Evolutionary conservation across 2,888 invertebrate genomes (phyloP).

Genomic region (Drosophila multiciliata): DNA sequence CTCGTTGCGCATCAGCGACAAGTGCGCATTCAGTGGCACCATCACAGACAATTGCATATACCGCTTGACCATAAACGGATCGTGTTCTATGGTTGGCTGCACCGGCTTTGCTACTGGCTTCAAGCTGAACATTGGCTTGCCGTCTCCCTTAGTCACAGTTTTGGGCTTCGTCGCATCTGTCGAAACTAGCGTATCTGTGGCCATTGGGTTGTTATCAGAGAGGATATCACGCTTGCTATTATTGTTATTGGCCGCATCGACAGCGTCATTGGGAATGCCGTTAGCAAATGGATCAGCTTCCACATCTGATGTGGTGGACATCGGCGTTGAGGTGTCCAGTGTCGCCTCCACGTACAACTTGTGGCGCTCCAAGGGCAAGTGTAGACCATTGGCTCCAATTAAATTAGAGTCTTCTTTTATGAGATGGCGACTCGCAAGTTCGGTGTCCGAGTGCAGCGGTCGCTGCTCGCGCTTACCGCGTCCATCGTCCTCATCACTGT

Average conservation of each 20-base stretch:
- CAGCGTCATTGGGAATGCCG: constrained; percentile 8
- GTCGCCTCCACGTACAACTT: constrained; percentile 35
- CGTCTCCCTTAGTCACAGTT: background rate
- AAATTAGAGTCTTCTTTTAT: constrained; percentile 38
- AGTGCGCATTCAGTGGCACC: constrained; percentile 89
- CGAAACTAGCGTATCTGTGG: background rate
- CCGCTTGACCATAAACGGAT: constrained; percentile 70
- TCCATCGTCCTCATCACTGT: constrained; percentile 56
- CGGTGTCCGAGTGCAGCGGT: constrained; percentile 44
- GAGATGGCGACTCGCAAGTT: constrained; percentile 13
- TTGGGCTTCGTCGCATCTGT: background rate
- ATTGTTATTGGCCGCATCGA: constrained; percentile 47
- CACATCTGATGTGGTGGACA: constrained; percentile 66
- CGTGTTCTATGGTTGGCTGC: constrained; percentile 9
- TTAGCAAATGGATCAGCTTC: constrained; percentile 37
- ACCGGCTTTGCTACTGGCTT: background rate
- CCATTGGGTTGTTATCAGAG: background rate
- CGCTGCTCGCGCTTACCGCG: constrained; percentile 50
- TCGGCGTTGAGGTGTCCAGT: constrained; percentile 45
- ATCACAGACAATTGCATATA: constrained; percentile 89
- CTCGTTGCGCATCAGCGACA: constrained; percentile 90
- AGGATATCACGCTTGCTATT: background rate
- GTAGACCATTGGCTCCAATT: constrained; percentile 11
- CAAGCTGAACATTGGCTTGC: constrained; percentile 3
- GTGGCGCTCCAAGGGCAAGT: constrained; percentile 49